A percentile compares a stretch with the other conserved stretches of the same genome.
Conservation (phyloP, 2,797 vertebrate genomes). For the Liasis olivaceus region DNA sequence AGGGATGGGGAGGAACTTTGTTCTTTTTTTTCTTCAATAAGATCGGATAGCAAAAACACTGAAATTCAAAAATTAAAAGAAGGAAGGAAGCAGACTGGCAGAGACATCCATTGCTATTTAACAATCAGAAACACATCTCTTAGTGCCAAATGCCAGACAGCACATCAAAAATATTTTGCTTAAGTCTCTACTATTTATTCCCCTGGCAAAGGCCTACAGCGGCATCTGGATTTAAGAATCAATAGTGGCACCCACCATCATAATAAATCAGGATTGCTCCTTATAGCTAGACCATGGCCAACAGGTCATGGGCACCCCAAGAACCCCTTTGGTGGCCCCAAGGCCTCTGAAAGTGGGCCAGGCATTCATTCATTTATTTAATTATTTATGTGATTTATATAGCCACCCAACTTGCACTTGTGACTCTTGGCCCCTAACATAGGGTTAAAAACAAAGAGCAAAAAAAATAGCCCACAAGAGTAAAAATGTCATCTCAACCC, state of each 20-base stretch:
- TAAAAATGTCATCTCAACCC: not conserved
- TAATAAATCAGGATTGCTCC: not conserved
- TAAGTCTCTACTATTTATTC: not conserved
- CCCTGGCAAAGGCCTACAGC: not conserved
- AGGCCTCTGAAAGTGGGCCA: not conserved
- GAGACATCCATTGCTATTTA: not conserved
- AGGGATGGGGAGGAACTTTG: not conserved
- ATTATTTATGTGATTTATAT: not conserved
- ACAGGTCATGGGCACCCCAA: not conserved
- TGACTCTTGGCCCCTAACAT: not conserved
- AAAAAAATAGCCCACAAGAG: not conserved
- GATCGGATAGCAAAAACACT: not conserved
- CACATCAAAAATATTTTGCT: not conserved
- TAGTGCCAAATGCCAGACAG: not conserved
- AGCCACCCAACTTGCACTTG: not conserved
- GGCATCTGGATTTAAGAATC: not conserved
- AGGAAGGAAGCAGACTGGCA: not conserved
- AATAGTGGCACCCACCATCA: not conserved
- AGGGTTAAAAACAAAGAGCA: not conserved
- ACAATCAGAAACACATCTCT: not conserved
- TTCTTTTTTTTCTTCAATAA: not conserved
- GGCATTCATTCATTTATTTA: not conserved
- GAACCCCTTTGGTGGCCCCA: not conserved
- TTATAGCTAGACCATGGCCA: not conserved
- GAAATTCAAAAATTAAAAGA: not conserved